Conservation (phyloP, 2,888 invertebrate species). For the Andrena camellia region DNA sequence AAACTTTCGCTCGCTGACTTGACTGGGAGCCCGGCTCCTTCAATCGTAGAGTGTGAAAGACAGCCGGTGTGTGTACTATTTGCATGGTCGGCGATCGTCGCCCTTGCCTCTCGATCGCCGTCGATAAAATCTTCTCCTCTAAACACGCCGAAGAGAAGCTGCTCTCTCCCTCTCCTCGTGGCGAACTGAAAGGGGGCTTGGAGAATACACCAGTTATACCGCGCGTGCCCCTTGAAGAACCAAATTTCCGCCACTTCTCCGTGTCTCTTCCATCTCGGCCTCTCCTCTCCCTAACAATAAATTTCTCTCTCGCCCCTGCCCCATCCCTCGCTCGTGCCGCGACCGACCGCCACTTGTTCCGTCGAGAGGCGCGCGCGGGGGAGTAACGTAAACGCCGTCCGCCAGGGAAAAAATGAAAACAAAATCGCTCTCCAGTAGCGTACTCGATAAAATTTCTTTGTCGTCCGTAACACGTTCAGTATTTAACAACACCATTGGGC, state of each 20-base stretch:
- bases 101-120: constrained; percentile 69
- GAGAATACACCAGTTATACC: neutral
- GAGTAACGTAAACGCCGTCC: constrained; percentile 57
- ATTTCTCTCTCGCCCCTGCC: neutral
- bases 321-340: neutral
- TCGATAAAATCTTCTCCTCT: constrained; percentile 20
- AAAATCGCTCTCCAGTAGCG: constrained; percentile 80
- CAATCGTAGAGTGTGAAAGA: constrained; percentile 82
- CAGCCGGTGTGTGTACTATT: constrained; percentile 81
- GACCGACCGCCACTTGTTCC: neutral
- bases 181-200: neutral
- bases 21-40: constrained; percentile 78
- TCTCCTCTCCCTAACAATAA: neutral
- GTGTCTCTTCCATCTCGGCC: neutral
- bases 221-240: neutral
- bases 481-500: constrained; percentile 70
- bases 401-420: constrained; percentile 71
- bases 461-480: constrained; percentile 71
- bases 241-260: constrained; percentile 2
- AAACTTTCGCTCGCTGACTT: constrained; percentile 10
- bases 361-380: constrained; percentile 37
- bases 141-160: constrained; percentile 27
- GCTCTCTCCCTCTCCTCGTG: neutral
- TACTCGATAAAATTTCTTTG: constrained; percentile 75
- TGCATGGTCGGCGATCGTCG: constrained; percentile 73